These are phyloP conservation scores for Campoplex nolae DNA, from an alignment of 2,888 invertebrate species.

Conservation along the genomic window DNA sequence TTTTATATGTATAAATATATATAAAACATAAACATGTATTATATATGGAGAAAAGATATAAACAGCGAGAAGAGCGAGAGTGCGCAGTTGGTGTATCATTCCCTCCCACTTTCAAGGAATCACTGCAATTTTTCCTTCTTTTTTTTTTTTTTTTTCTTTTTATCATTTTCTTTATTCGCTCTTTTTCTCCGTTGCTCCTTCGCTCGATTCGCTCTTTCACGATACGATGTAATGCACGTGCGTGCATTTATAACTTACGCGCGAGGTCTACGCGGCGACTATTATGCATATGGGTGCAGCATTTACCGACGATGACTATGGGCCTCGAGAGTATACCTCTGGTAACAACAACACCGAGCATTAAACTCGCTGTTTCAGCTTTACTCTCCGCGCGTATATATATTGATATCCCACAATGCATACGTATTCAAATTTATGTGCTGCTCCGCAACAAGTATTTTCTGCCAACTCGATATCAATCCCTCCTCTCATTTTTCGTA, in stretches of 20 bases:
- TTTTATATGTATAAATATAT: neutral
- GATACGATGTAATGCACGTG: slow-evolving; percentile 23
- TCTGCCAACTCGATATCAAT: neutral
- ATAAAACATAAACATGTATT: neutral
- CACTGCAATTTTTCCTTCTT: slow-evolving; percentile 6
- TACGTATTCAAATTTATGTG: neutral
- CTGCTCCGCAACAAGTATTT: slow-evolving; percentile 5
- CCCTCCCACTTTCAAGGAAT: slow-evolving; percentile 36
- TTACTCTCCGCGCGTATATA: neutral
- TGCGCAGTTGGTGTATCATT: slow-evolving; percentile 36
- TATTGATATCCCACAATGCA: neutral
- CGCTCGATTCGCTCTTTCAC: slow-evolving; percentile 18
- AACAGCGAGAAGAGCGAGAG: neutral
- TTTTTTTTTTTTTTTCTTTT: neutral
- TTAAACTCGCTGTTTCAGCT: slow-evolving; percentile 38
- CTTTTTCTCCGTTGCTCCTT: neutral
- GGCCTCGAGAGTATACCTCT: slow-evolving; percentile 40
- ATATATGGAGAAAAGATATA: neutral
- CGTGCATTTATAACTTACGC: slow-evolving; percentile 51
- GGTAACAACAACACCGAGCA: slow-evolving; percentile 49
- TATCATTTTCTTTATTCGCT: neutral
- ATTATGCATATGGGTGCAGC: slow-evolving; percentile 68
- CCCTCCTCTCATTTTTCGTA: slow-evolving; percentile 12
- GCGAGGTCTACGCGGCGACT: slow-evolving; percentile 37
- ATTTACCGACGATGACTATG: slow-evolving; percentile 29